Conservation (phyloP, 2,113 vertebrate species). For the Salvelinus fontinalis region DNA sequence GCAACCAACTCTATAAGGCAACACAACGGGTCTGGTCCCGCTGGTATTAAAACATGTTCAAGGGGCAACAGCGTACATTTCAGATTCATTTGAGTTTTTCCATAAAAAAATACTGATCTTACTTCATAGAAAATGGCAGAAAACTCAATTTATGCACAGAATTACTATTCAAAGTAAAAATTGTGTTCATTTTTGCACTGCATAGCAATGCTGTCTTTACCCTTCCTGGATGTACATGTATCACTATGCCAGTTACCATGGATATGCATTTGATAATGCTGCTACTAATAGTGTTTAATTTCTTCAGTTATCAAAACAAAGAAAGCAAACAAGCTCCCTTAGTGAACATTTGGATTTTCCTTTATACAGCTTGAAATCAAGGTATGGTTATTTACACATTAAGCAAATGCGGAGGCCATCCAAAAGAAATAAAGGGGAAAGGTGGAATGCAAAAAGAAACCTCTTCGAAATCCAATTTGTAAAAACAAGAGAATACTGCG, state of each 20-base stretch:
- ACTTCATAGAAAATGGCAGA: conserved; percentile 59
- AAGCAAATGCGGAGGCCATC: conserved; percentile 58
- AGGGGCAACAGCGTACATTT: conserved; percentile 63
- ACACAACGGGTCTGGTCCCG: conserved; percentile 61
- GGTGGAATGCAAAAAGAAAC: conserved; percentile 78
- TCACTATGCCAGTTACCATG: conserved; percentile 53
- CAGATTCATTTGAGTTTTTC: conserved; percentile 59
- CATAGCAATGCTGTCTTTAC: conserved; percentile 69
- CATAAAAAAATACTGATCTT: conserved; percentile 72
- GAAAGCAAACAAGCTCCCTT: conserved; percentile 69
- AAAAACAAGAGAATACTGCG: conserved; percentile 82
- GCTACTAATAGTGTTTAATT: conserved; percentile 63
- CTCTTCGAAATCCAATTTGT: no score
- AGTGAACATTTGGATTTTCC: conserved; percentile 73
- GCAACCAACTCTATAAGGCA: conserved; percentile 76
- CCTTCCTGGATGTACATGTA: conserved; percentile 65
- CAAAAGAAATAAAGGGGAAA: conserved; percentile 62
- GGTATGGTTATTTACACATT: conserved; percentile 71
- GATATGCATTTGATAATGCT: conserved; percentile 50
- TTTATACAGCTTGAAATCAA: conserved; percentile 67
- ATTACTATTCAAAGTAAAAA: conserved; percentile 56
- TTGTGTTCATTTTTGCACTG: conserved; percentile 63
- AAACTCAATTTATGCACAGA: conserved; percentile 58
- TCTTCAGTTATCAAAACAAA: conserved; percentile 54
- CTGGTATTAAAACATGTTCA: conserved; percentile 65